A percentile compares a stretch with the other conserved stretches of the same genome.
phyloP scores from a whole-genome alignment of 2,113 vertebrate genomes.

The Puntigrus tetrazona region DNA sequence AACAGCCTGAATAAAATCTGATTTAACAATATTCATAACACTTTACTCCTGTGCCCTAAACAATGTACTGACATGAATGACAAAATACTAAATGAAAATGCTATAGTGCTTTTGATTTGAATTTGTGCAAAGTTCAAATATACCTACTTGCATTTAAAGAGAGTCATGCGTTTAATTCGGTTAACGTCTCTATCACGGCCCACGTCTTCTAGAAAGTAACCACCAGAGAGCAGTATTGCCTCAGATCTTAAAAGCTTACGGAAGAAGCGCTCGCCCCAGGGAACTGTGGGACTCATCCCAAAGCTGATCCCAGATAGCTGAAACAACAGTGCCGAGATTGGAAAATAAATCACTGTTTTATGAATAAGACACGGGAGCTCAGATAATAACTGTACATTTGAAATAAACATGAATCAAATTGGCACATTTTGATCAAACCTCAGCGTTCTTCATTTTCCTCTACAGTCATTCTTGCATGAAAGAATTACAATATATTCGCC shows the following conservation, averaged over 20 bases:
- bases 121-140: no score
- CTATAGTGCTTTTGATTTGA: no score
- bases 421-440: constrained; percentile 26
- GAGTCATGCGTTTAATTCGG: not conserved
- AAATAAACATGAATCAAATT: constrained; percentile 43
- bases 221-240: constrained; percentile 70
- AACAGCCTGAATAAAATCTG: no score
- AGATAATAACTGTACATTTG: constrained; percentile 36
- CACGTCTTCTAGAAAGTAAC: constrained; percentile 5
- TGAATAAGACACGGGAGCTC: constrained; percentile 25
- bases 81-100: no score
- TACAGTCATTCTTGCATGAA: constrained; percentile 18
- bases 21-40: no score
- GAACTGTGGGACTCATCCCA: not conserved
- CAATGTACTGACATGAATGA: no score
- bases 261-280: not conserved
- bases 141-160: not conserved
- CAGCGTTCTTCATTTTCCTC: constrained; percentile 46
- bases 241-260: constrained; percentile 25
- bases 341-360: constrained; percentile 45
- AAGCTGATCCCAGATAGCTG: constrained; percentile 38
- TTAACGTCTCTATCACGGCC: not conserved
- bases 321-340: constrained; percentile 37
- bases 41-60: no score
- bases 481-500: constrained; percentile 7